A percentile compares a stretch with the other conserved stretches of the same genome.
Conservation (phyloP, 2,113 vertebrate genomes). For the Chaenocephalus aceratus region DNA sequence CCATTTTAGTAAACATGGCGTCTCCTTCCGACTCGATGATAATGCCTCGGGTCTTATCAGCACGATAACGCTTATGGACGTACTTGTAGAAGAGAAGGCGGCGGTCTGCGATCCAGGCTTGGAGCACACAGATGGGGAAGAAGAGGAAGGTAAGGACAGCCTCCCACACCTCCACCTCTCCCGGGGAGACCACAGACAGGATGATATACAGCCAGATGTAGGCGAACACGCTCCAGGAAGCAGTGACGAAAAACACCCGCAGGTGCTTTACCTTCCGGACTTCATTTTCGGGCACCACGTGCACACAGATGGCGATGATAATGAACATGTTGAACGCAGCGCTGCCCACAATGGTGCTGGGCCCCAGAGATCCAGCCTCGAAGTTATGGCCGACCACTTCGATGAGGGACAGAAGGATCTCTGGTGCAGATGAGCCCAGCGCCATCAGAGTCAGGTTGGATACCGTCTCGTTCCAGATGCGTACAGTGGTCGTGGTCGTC, state of each 20-base stretch:
- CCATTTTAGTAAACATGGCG: conserved; percentile 85
- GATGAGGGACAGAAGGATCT: conserved; percentile 89
- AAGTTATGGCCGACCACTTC: conserved; percentile 88
- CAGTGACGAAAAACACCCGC: conserved; percentile 89
- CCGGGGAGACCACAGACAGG: conserved; percentile 86
- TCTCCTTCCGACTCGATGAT: conserved; percentile 89
- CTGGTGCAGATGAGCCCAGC: conserved; percentile 87
- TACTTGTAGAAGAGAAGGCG: conserved; percentile 90
- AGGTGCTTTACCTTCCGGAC: conserved; percentile 87
- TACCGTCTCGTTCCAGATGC: conserved; percentile 90
- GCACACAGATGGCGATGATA: conserved; percentile 88
- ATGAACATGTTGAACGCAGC: conserved; percentile 92
- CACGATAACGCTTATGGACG: conserved; percentile 86
- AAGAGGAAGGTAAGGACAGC: conserved; percentile 88
- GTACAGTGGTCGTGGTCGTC: conserved; percentile 86
- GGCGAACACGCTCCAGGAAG: conserved; percentile 88
- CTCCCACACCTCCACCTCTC: conserved; percentile 88
- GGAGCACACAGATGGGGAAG: conserved; percentile 88
- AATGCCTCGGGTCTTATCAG: conserved; percentile 85
- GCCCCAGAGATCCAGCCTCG: conserved; percentile 86
- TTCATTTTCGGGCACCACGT: conserved; percentile 88
- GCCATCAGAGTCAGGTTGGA: conserved; percentile 91
- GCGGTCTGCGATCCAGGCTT: conserved; percentile 89
- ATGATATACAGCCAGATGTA: conserved; percentile 91
- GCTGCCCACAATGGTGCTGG: conserved; percentile 89